A percentile compares a stretch with the other conserved stretches of the same genome.
Evolutionary conservation across 2,113 vertebrate genomes (phyloP).

Genomic region (Spizaetus ornatus): DNA sequence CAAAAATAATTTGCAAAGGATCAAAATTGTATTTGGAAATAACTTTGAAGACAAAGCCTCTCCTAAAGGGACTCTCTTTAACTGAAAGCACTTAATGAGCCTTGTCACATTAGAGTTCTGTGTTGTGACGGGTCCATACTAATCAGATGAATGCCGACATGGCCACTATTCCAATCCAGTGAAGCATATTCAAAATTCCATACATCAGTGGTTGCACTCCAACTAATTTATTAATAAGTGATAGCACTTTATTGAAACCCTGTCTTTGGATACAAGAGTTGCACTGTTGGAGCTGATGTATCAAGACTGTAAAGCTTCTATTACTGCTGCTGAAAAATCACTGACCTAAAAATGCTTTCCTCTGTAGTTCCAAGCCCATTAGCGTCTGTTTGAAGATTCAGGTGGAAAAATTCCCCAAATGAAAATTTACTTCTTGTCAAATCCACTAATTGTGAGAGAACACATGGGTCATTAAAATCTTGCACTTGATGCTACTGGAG

Average conservation of each 20-base stretch:
- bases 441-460: conserved; percentile 50
- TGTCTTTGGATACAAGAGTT: conserved; percentile 39
- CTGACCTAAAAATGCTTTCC: conserved; percentile 62
- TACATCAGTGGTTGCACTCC: conserved; percentile 35
- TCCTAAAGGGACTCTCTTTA: conserved; percentile 11
- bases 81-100: conserved; percentile 49
- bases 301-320: conserved; percentile 32
- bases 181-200: conserved; percentile 54
- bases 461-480: conserved; percentile 5
- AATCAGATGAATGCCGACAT: conserved; percentile 21
- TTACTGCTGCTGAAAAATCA: conserved; percentile 41
- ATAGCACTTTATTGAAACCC: conserved; percentile 29
- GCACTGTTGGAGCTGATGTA: conserved; percentile 48
- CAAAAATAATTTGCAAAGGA: conserved; percentile 10
- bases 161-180: conserved; percentile 1
- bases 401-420: conserved; percentile 56
- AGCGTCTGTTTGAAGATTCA: conserved; percentile 45
- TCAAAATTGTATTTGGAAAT: neutral
- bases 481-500: neutral
- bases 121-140: conserved; percentile 4
- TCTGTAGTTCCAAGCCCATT: conserved; percentile 58
- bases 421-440: conserved; percentile 46
- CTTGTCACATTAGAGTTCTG: conserved; percentile 31
- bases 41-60: conserved; percentile 9
- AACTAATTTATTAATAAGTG: conserved; percentile 55